Evolutionary conservation across 2,113 vertebrate species (phyloP).

Genomic region (Calyptomena viridis): DNA sequence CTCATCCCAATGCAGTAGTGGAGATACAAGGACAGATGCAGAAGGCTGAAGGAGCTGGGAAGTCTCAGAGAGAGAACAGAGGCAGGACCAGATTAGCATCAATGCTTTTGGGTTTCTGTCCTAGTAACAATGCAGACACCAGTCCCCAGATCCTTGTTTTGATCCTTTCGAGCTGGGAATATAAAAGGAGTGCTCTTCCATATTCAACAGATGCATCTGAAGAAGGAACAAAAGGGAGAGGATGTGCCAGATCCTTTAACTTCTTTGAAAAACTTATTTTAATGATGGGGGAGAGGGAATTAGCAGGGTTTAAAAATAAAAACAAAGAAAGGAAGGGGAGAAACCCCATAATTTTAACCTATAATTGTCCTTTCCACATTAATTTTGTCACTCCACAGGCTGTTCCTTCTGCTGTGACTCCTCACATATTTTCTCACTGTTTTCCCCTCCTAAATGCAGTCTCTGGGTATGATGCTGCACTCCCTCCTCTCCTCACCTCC

Average conservation of each 20-base stretch:
- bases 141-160: not conserved
- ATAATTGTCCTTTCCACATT: not conserved
- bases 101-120: not conserved
- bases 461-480: not conserved
- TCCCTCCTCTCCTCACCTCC: not conserved
- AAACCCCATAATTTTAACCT: not conserved
- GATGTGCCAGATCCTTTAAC: not conserved
- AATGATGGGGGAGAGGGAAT: not conserved
- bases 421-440: not conserved
- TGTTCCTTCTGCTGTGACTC: not conserved
- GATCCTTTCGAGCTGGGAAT: not conserved
- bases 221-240: not conserved
- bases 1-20: not conserved
- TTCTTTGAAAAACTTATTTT: not conserved
- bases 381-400: not conserved
- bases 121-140: not conserved
- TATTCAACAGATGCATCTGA: conserved; percentile 7
- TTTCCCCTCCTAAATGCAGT: not conserved
- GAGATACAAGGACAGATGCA: not conserved
- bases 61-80: not conserved
- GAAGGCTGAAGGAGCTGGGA: not conserved
- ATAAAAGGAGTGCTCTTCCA: conserved; percentile 3
- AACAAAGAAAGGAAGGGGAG: not conserved
- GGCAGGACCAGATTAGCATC: not conserved
- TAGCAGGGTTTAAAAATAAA: not conserved